These are phyloP conservation scores for Pteronura brasiliensis DNA, from an alignment of 2,113 vertebrate species.

Conservation along the genomic window DNA sequence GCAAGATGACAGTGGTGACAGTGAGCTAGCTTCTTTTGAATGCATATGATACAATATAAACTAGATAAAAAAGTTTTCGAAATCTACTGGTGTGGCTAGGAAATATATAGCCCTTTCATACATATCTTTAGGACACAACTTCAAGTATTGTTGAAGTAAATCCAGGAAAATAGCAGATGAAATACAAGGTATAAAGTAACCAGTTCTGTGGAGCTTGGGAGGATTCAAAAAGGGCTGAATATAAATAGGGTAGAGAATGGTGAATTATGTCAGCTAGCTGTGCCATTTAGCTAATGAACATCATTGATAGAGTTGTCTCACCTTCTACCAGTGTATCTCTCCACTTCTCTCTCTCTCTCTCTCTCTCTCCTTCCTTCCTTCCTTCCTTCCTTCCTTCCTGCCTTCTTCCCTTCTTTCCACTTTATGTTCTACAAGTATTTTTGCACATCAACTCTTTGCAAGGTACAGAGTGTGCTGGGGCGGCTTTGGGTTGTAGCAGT, in stretches of 20 bases:
- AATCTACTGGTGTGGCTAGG: not conserved
- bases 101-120: not conserved
- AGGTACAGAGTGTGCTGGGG: not conserved
- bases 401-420: not conserved
- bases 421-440: not conserved
- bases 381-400: no score
- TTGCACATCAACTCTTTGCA: not conserved
- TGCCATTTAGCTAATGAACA: not conserved
- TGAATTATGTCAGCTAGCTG: not conserved
- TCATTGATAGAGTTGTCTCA: not conserved
- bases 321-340: not conserved
- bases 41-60: not conserved
- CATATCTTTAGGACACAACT: constrained; percentile 10
- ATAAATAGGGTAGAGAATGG: not conserved
- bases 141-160: constrained; percentile 26
- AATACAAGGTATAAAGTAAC: not conserved
- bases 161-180: constrained; percentile 18
- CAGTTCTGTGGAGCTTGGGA: not conserved
- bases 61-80: not conserved
- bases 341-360: no score
- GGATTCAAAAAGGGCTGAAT: not conserved
- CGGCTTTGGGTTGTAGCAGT: not conserved
- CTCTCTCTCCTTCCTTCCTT: not conserved
- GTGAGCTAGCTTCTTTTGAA: not conserved
- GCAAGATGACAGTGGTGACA: not conserved